A percentile compares a stretch with the other conserved stretches of the same genome.
These are phyloP conservation scores for Stenolophus ochropezus DNA, from an alignment of 2,888 invertebrate species.

Conservation along the genomic window DNA sequence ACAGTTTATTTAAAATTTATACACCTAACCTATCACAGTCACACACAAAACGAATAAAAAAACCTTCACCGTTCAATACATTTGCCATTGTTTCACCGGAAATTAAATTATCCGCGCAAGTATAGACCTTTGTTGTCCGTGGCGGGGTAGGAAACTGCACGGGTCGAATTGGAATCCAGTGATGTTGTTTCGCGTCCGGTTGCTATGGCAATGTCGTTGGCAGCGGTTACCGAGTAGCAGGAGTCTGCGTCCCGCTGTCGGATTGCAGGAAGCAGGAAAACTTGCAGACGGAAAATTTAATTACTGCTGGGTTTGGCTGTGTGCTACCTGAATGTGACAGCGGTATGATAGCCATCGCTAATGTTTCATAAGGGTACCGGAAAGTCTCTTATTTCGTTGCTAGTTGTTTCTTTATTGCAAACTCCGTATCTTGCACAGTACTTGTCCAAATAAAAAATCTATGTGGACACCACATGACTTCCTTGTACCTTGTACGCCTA, in stretches of 20 bases:
- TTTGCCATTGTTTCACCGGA: background rate
- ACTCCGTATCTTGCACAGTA: no score
- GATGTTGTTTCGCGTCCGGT: background rate
- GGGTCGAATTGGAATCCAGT: background rate
- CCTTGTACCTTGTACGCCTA: no score
- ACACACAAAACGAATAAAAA: background rate
- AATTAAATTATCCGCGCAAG: background rate
- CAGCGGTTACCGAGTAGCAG: background rate
- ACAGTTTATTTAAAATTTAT: no score
- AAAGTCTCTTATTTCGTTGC: no score
- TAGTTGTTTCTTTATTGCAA: no score
- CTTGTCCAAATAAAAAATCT: no score
- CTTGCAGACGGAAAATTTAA: background rate
- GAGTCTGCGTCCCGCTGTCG: background rate
- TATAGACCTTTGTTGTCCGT: background rate
- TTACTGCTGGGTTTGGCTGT: background rate
- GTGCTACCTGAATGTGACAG: slow-evolving; percentile 17
- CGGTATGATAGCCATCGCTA: background rate
- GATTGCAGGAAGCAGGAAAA: background rate
- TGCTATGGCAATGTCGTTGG: slow-evolving; percentile 18
- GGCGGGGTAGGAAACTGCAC: background rate
- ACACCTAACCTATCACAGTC: no score
- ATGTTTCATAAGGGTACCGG: no score
- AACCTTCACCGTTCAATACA: background rate
- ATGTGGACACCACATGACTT: no score